These are phyloP conservation scores for Orthosia incerta DNA, from an alignment of 2,888 invertebrate species.

Conservation along the genomic window DNA sequence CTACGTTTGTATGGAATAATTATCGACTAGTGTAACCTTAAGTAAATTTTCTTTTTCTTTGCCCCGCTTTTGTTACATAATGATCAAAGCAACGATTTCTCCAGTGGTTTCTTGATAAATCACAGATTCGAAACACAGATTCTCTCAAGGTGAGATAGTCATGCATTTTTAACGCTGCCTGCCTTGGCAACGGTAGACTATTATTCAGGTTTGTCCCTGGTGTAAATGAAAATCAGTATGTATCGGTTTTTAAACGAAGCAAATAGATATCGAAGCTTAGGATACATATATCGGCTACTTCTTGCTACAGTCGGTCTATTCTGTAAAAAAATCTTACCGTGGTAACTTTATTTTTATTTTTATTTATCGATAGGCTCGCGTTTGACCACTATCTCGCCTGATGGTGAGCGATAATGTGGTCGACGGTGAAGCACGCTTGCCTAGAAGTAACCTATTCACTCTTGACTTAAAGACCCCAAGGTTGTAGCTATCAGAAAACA, in stretches of 20 bases:
- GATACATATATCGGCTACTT: not conserved
- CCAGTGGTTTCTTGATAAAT: conserved; percentile 4
- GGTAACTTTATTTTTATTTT: too few relatives aligned
- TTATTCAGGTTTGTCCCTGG: conserved; percentile 27
- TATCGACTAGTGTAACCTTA: too few relatives aligned
- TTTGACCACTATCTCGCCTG: too few relatives aligned
- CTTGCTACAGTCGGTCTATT: not conserved
- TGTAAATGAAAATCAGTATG: conserved; percentile 2
- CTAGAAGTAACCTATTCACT: too few relatives aligned
- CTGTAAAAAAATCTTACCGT: too few relatives aligned
- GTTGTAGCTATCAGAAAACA: too few relatives aligned
- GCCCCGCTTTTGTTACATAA: not conserved
- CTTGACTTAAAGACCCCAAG: too few relatives aligned
- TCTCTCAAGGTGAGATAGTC: conserved; percentile 29
- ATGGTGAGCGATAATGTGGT: too few relatives aligned
- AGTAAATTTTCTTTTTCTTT: not conserved
- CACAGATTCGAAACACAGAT: conserved; percentile 1
- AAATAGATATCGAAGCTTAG: not conserved
- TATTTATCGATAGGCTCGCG: too few relatives aligned
- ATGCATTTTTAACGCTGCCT: conserved; percentile 32
- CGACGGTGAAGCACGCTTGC: too few relatives aligned
- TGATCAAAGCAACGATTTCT: conserved; percentile 1
- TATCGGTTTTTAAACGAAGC: conserved; percentile 7
- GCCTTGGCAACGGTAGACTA: not conserved
- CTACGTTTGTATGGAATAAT: too few relatives aligned